These are phyloP conservation scores for Carollia perspicillata DNA, from an alignment of 2,113 vertebrate genomes.

Conservation along the genomic window DNA sequence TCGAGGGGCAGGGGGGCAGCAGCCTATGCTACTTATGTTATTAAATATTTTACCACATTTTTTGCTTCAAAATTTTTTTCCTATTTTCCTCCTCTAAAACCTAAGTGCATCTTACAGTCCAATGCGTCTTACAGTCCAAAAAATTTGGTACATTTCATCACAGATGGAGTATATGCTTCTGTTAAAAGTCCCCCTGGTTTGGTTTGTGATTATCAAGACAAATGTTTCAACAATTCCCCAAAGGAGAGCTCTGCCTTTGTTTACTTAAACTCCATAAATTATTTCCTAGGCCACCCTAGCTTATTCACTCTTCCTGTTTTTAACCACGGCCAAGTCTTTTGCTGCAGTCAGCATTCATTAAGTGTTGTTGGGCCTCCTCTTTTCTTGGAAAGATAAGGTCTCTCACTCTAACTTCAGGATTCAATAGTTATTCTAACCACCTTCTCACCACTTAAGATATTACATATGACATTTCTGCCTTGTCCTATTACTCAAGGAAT, in stretches of 20 bases:
- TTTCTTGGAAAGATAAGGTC: not conserved
- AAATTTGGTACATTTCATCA: not conserved
- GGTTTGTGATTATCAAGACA: not conserved
- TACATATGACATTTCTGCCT: not conserved
- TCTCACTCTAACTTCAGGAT: not conserved
- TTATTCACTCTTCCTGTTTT: not conserved
- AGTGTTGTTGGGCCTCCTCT: not conserved
- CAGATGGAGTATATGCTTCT: not conserved
- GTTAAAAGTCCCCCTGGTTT: not conserved
- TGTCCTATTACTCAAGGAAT: not conserved
- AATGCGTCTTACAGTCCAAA: too few relatives aligned
- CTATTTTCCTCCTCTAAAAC: too few relatives aligned
- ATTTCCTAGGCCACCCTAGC: not conserved
- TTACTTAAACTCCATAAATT: not conserved
- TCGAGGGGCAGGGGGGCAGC: too few relatives aligned
- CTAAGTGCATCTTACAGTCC: too few relatives aligned
- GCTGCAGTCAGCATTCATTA: not conserved
- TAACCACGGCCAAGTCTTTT: not conserved
- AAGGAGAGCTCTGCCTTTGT: not conserved
- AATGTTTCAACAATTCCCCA: not conserved
- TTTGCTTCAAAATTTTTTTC: too few relatives aligned
- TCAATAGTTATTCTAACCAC: not conserved
- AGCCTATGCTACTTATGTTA: too few relatives aligned
- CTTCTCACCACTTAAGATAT: not conserved
- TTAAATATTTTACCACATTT: too few relatives aligned